Conservation (phyloP, 2,113 vertebrate genomes). For the Myrmophylax atrothorax region DNA sequence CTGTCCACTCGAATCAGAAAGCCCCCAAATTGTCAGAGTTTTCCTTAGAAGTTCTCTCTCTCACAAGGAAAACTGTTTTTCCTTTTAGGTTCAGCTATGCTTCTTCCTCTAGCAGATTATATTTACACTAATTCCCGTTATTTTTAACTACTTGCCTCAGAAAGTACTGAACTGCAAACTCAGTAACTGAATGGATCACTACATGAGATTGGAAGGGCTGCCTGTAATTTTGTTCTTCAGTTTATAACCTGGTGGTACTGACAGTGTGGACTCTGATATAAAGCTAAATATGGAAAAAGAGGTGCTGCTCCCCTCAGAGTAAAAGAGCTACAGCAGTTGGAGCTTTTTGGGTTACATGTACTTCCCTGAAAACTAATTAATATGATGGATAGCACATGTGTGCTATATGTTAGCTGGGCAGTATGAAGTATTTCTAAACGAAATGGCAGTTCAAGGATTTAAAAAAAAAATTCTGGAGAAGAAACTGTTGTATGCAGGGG, state of each 20-base stretch:
- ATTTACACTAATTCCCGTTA: background rate
- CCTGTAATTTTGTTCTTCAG: background rate
- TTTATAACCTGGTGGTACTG: background rate
- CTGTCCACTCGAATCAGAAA: background rate
- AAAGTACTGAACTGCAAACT: background rate
- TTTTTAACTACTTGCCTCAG: background rate
- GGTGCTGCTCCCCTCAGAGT: background rate
- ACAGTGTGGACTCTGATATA: background rate
- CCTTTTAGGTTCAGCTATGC: background rate
- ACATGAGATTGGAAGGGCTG: background rate
- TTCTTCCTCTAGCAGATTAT: background rate
- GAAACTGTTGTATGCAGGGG: background rate
- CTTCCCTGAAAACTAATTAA: background rate
- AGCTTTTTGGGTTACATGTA: background rate
- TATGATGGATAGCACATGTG: background rate
- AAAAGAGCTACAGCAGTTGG: background rate
- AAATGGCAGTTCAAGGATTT: background rate
- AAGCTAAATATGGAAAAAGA: background rate
- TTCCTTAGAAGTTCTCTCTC: background rate
- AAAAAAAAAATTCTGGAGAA: background rate
- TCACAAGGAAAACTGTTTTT: background rate
- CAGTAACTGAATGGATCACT: background rate
- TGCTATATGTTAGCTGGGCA: background rate
- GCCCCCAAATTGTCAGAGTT: background rate
- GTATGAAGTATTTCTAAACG: background rate